Conservation (phyloP, 1,140 invertebrate species). For the Drosophila lacteicornis region DNA sequence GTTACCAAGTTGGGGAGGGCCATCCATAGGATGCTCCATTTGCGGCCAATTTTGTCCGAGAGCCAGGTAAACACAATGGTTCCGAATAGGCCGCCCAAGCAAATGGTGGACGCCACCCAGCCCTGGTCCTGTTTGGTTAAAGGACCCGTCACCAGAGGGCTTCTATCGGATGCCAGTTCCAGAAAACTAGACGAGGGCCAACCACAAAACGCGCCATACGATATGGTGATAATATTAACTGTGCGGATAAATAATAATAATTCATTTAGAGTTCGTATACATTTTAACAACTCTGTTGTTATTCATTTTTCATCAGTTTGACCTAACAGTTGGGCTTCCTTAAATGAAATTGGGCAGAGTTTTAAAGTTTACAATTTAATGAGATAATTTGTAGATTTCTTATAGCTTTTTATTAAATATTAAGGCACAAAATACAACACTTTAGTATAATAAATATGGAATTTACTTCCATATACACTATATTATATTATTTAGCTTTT, state of each 20-base stretch:
- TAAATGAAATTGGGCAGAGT: neutral
- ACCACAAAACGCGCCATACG: constrained; percentile 73
- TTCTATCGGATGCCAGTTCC: constrained; percentile 79
- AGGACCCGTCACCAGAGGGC: constrained; percentile 62
- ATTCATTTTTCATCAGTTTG: neutral
- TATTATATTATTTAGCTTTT: too few relatives aligned
- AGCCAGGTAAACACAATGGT: constrained; percentile 85
- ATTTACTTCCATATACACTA: neutral
- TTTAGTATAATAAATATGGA: too few relatives aligned
- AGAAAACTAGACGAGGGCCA: constrained; percentile 86
- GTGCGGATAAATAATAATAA: neutral
- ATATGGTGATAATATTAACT: constrained; percentile 69
- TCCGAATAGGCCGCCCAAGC: constrained; percentile 86
- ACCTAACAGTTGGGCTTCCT: neutral
- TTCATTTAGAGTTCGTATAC: too few relatives aligned
- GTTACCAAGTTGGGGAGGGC: constrained; percentile 72
- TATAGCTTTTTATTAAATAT: neutral
- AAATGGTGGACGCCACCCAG: constrained; percentile 86
- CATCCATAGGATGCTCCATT: constrained; percentile 57
- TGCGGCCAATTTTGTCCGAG: constrained; percentile 85
- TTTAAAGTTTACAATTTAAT: neutral
- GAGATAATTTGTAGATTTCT: too few relatives aligned
- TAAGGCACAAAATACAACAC: too few relatives aligned
- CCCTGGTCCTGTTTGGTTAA: constrained; percentile 85
- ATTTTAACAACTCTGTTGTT: too few relatives aligned